Evolutionary conservation across 2,888 invertebrate species (phyloP).

Genomic region (Teleogryllus oceanicus): DNA sequence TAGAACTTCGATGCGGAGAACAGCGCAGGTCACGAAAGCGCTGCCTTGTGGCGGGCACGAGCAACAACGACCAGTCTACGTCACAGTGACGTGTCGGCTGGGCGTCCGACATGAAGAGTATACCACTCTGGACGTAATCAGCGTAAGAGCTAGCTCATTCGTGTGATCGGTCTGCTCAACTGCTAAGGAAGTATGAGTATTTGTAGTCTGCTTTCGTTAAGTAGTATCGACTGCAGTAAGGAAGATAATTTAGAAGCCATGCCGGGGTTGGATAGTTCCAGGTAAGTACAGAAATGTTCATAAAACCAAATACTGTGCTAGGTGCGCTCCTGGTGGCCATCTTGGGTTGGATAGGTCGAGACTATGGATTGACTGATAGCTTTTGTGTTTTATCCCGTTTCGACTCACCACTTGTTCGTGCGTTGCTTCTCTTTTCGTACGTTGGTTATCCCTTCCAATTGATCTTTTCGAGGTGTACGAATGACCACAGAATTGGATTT

Average conservation of each 20-base stretch:
- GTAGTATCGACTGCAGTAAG: slow-evolving; percentile 35
- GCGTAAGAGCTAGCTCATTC: background rate
- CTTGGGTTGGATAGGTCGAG: slow-evolving; percentile 7
- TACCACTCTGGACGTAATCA: background rate
- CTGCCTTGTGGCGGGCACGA: background rate
- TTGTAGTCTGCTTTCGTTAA: slow-evolving; percentile 37
- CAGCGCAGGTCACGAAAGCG: background rate
- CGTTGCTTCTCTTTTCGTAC: background rate
- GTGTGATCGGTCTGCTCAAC: background rate
- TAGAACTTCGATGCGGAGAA: background rate
- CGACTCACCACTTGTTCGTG: background rate
- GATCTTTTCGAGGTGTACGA: too few species aligned
- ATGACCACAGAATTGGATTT: too few species aligned
- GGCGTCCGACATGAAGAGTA: background rate
- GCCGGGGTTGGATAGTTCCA: slow-evolving; percentile 35
- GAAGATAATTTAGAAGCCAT: slow-evolving; percentile 36
- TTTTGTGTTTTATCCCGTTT: background rate
- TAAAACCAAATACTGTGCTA: background rate
- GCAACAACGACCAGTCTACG: background rate
- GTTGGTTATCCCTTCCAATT: too few species aligned
- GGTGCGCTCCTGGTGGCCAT: background rate
- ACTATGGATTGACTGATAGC: background rate
- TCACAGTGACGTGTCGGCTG: background rate
- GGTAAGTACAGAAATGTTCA: slow-evolving; percentile 32
- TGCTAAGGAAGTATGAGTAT: slow-evolving; percentile 36